Evolutionary conservation across 2,797 vertebrate genomes (phyloP).

Genomic region (Graptemys geographica): DNA sequence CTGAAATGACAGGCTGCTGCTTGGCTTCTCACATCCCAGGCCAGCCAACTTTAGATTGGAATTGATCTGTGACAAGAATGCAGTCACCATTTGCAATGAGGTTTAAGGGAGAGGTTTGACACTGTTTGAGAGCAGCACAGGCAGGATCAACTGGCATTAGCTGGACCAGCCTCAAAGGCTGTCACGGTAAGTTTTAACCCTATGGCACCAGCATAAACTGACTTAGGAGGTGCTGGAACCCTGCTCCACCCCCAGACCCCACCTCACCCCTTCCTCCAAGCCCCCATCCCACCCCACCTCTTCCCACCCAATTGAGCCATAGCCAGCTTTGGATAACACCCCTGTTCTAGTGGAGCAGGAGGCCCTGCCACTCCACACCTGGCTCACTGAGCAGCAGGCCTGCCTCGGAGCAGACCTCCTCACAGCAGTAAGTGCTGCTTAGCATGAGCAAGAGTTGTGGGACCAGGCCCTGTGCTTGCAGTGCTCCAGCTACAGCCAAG

Average conservation of each 20-base stretch:
- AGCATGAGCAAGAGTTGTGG: not conserved
- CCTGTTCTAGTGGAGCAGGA: not conserved
- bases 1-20: not conserved
- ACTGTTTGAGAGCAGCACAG: rapidly evolving
- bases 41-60: not conserved
- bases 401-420: not conserved
- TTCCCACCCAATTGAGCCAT: too few relatives aligned
- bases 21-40: not conserved
- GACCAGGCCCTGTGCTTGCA: not conserved
- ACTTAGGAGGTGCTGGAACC: too few relatives aligned
- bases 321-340: not conserved
- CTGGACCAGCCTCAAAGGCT: not conserved
- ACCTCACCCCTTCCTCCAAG: too few relatives aligned
- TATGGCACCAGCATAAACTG: not conserved
- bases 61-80: not conserved
- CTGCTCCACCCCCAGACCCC: too few relatives aligned
- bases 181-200: not conserved
- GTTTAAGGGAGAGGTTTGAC: not conserved
- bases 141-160: not conserved
- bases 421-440: not conserved
- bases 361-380: too few relatives aligned
- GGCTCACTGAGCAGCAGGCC: too few relatives aligned
- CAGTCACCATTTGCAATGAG: not conserved
- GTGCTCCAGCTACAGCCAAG: not conserved
- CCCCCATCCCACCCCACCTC: too few relatives aligned